A percentile compares a stretch with the other conserved stretches of the same genome.
Conservation (phyloP, 23 tunicate species). For the Ascidia mentula region DNA sequence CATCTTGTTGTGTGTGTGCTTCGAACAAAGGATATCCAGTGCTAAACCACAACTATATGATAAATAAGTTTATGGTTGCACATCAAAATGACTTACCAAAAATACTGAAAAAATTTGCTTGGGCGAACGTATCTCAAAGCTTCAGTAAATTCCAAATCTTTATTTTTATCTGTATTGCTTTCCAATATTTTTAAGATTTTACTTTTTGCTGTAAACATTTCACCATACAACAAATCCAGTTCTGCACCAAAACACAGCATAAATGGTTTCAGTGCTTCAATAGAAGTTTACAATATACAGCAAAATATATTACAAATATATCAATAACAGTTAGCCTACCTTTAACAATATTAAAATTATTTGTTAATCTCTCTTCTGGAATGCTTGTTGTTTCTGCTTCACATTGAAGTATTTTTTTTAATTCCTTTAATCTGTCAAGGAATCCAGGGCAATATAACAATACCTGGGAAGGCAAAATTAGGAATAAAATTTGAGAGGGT, state of each 20-base stretch:
- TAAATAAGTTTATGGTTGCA: neutral
- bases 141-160: neutral
- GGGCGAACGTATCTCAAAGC: constrained; percentile 21
- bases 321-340: too few species aligned
- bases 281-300: too few species aligned
- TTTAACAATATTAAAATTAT: neutral
- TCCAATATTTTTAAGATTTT: neutral
- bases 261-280: too few species aligned
- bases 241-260: too few species aligned
- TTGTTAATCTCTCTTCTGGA: neutral
- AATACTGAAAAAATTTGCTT: constrained; percentile 19
- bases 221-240: neutral
- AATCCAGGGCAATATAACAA: constrained; percentile 58
- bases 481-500: too few species aligned
- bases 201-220: neutral
- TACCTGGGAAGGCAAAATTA: constrained; percentile 24
- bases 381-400: neutral
- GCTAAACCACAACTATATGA: neutral
- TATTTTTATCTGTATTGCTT: neutral
- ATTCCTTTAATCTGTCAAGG: neutral
- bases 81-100: constrained; percentile 13
- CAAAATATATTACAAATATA: too few species aligned
- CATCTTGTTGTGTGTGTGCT: constrained; percentile 85
- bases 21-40: constrained; percentile 60
- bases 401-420: neutral